Evolutionary conservation across 2,113 vertebrate genomes (phyloP).

Genomic region (Sinocyclocheilus grahami): DNA sequence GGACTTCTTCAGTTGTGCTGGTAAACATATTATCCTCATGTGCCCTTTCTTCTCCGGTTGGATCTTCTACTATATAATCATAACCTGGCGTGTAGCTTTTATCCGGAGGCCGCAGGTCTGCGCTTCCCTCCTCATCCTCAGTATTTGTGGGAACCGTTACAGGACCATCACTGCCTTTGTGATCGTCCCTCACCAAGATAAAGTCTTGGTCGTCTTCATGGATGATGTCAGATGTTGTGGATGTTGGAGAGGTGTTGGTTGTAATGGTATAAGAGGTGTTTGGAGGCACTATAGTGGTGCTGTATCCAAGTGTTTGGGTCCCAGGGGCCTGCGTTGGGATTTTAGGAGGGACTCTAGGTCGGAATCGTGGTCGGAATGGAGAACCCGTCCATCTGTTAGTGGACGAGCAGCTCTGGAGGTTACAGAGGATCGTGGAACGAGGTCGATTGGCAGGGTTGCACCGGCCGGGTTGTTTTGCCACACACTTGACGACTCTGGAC

Average conservation of each 20-base stretch:
- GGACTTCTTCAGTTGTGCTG: not conserved
- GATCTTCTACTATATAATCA: conserved; percentile 72
- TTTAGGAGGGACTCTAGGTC: conserved; percentile 25
- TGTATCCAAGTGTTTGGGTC: not conserved
- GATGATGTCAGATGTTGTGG: conserved; percentile 53
- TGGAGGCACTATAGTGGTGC: not conserved
- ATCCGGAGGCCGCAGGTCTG: conserved; percentile 43
- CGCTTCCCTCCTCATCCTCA: conserved; percentile 61
- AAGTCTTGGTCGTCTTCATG: conserved; percentile 61
- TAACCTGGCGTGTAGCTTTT: conserved; percentile 64
- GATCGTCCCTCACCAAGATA: conserved; percentile 51
- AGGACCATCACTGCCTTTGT: not conserved
- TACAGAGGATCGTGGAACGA: conserved; percentile 87
- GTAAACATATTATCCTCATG: conserved; percentile 58
- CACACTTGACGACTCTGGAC: conserved; percentile 84
- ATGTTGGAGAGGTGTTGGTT: conserved; percentile 17
- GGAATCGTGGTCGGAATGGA: conserved; percentile 34
- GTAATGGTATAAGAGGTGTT: conserved; percentile 32
- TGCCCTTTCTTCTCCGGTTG: conserved; percentile 48
- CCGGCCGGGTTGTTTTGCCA: conserved; percentile 72
- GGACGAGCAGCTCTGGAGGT: conserved; percentile 85
- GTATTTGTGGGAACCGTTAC: not conserved
- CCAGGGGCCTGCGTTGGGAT: not conserved
- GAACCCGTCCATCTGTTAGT: conserved; percentile 26
- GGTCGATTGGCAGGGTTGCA: conserved; percentile 85